phyloP scores from a whole-genome alignment of 1,140 invertebrate genomes.

The Pseudachorutes palmiensis region DNA sequence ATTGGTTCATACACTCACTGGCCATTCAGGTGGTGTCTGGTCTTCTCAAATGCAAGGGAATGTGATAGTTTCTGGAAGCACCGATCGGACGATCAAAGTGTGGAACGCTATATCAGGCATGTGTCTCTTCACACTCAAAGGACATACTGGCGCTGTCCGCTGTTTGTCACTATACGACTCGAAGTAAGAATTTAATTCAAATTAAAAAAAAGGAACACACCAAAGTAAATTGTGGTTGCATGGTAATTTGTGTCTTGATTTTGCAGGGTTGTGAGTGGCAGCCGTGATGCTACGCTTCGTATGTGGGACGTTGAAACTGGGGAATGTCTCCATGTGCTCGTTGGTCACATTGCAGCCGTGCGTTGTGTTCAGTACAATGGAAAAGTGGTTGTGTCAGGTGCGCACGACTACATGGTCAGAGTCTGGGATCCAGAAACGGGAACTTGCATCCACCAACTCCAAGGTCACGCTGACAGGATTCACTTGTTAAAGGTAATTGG shows the following conservation, averaged over 20 bases:
- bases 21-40: conserved; percentile 98
- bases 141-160: conserved; percentile 94
- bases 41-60: conserved; percentile 92
- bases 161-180: conserved; percentile 94
- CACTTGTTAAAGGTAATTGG: conserved; percentile 87
- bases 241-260: not conserved
- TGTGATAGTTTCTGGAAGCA: conserved; percentile 91
- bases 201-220: not conserved
- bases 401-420: conserved; percentile 97
- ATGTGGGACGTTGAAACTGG: conserved; percentile 93
- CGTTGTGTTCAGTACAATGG: conserved; percentile 99
- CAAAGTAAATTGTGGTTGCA: not conserved
- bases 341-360: conserved; percentile 94
- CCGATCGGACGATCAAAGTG: conserved; percentile 92
- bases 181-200: conserved; percentile 55
- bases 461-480: conserved; percentile 94
- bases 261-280: conserved; percentile 87
- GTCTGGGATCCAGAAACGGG: conserved; percentile 96
- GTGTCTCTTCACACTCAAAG: conserved; percentile 86
- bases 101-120: conserved; percentile 91
- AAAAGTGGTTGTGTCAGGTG: conserved; percentile 86
- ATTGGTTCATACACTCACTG: conserved; percentile 84
- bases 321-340: conserved; percentile 80
- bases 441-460: conserved; percentile 88
- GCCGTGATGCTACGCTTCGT: conserved; percentile 87